A percentile compares a stretch with the other conserved stretches of the same genome.
phyloP scores from a whole-genome alignment of 37 sponge, comb jelly and placozoan species.

The Dysidea cf. avara region DNA sequence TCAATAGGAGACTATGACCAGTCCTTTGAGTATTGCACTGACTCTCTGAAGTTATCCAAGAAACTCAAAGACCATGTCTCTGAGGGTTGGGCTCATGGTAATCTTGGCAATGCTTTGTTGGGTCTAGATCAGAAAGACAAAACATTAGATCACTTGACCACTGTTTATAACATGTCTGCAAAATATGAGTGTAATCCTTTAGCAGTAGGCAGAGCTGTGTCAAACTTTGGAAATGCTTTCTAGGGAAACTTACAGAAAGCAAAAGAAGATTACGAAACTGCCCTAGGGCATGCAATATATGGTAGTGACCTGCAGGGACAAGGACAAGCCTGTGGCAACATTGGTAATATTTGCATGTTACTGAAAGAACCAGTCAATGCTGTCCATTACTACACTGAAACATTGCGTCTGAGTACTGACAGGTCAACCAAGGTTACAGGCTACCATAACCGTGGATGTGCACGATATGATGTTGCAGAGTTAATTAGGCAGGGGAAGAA shows the following conservation, averaged over 20 bases:
- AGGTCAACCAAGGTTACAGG: conserved; percentile 35
- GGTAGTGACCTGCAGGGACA: conserved; percentile 56
- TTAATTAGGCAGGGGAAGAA: no score
- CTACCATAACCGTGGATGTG: conserved; percentile 65
- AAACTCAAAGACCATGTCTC: conserved; percentile 35
- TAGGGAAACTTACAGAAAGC: conserved; percentile 55
- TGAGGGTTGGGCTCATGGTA: conserved; percentile 78
- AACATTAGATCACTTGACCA: conserved; percentile 51
- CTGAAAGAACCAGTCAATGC: conserved; percentile 40
- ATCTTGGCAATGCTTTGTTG: conserved; percentile 71
- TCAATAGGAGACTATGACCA: conserved; percentile 37
- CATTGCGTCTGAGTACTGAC: conserved; percentile 52
- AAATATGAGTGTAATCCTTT: conserved; percentile 42
- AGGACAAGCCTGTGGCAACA: conserved; percentile 68
- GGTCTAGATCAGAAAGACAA: conserved; percentile 49
- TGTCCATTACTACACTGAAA: conserved; percentile 55
- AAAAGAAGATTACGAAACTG: conserved; percentile 58
- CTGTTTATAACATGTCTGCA: conserved; percentile 40
- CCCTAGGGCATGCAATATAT: conserved; percentile 66
- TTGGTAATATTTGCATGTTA: conserved; percentile 68
- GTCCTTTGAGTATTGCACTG: conserved; percentile 45
- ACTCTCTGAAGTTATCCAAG: conserved; percentile 30
- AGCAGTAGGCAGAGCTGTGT: conserved; percentile 59
- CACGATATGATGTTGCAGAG: conserved; percentile 61
- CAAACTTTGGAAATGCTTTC: conserved; percentile 73